Base-by-base conservation (phyloP, 2,888 invertebrate species). In the Taphrorychus bicolor region DNA sequence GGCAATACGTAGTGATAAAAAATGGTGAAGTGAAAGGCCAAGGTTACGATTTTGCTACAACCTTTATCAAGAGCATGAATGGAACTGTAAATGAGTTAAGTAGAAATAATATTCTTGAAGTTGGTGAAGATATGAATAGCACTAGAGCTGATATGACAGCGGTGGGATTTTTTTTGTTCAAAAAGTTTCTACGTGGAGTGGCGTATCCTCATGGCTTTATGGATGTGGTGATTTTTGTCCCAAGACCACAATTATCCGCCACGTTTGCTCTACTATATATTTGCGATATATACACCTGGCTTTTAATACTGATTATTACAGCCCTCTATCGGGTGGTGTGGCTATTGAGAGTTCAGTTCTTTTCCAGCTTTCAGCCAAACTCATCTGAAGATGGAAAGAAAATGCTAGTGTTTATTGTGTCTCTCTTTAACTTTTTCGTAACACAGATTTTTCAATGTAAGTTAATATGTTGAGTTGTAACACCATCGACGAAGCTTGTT, bases 381-480 rank as follows among this genome's bases (percentile, higher is more conserved):
- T 14, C 9, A 5, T 14, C 45, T 45, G 45, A 16, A 16, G 45
- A 16, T 9, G 19, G 58, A 9, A n/a, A 23, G 18, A 64, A 18
- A 18, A 22, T 64, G 17, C 1, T 64, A 1, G 2, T 52, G 11
- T 23, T 64, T 2, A 9, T 24, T n/a, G 45, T 58, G 16, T 58
- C 64, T 0, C 24, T 64, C 11, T 64, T 64, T 41, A 58, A 41
- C 23, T 58, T 64, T 17, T 57, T 64, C 52, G 41, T 64, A 1
- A n/a, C 64, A 2, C 58, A 58, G 40, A 45, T 22, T 18, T 57
- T 58, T 23, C 64, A 64, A 52, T 22, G 64, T 64, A 52, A 45
- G 45, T 45, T 19, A 14, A 14, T 16, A n/a, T n/a, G n/a, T n/a
- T n/a, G n/a, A n/a, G n/a, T n/a, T n/a, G n/a, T n/a, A n/a, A n/a